A percentile compares a stretch with the other conserved stretches of the same genome.
Evolutionary conservation across 2,113 vertebrate genomes (phyloP).

Genomic region (Erpornis zantholeuca): DNA sequence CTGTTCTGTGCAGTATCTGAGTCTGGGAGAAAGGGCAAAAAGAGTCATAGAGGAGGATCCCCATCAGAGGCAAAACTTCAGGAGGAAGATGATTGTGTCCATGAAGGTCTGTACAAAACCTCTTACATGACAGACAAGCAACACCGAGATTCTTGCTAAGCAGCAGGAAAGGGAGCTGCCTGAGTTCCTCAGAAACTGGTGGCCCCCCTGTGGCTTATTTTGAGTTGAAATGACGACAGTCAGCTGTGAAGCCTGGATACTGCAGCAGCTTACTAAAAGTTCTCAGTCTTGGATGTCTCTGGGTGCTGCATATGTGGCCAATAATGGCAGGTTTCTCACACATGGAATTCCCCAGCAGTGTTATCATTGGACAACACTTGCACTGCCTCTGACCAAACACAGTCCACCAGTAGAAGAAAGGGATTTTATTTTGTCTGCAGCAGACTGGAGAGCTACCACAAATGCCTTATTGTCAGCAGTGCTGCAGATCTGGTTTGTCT

Average conservation of each 20-base stretch:
- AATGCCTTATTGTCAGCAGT: neutral
- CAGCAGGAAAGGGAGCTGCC: neutral
- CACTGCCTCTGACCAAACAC: neutral
- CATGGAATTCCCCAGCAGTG: neutral
- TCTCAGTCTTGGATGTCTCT: neutral
- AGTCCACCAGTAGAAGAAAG: neutral
- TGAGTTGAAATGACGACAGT: neutral
- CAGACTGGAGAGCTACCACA: neutral
- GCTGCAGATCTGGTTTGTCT: neutral
- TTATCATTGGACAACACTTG: neutral
- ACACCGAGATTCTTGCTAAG: neutral
- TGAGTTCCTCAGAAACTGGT: neutral
- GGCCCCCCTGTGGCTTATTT: neutral
- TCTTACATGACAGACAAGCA: neutral
- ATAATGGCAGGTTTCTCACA: neutral
- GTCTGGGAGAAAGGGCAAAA: neutral
- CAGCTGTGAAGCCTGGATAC: neutral
- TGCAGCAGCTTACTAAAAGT: neutral
- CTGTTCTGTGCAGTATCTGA: neutral
- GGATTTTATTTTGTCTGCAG: neutral
- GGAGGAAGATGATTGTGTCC: neutral
- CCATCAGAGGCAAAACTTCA: neutral
- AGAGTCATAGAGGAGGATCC: neutral
- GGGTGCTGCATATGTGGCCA: neutral
- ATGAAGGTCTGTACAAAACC: neutral